phyloP scores from a whole-genome alignment of 1,140 invertebrate genomes.

The Neoseiulus cucumeris region DNA sequence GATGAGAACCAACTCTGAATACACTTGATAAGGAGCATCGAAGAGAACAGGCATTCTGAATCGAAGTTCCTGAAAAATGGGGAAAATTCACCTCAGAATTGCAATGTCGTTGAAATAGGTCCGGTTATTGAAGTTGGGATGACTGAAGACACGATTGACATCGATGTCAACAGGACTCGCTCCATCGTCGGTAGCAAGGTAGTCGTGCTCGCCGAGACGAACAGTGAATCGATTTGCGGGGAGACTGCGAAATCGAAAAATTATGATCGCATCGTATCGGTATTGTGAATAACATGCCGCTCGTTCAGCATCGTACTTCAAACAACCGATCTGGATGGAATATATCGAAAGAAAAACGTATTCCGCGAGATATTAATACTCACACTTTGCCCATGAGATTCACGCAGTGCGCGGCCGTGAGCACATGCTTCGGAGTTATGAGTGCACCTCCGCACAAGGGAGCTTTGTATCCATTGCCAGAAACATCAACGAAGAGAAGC shows the following conservation, averaged over 20 bases:
- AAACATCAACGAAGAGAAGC: background rate
- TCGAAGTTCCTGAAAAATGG: too few relatives aligned
- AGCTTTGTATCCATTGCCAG: slow-evolving; percentile 2
- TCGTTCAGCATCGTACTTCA: too few relatives aligned
- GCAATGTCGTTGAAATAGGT: slow-evolving; percentile 26
- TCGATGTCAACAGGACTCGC: slow-evolving; percentile 16
- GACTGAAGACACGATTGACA: slow-evolving; percentile 12
- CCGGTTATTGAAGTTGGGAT: slow-evolving; percentile 20
- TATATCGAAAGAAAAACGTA: too few relatives aligned
- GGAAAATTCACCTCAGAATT: slow-evolving; percentile 18
- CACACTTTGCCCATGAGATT: slow-evolving; percentile 7
- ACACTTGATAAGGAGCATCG: too few relatives aligned
- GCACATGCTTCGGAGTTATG: slow-evolving; percentile 37
- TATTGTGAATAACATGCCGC: too few relatives aligned
- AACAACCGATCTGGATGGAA: too few relatives aligned
- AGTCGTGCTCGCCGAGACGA: slow-evolving; percentile 25
- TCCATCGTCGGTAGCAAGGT: slow-evolving; percentile 19
- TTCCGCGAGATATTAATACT: background rate
- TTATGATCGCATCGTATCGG: too few relatives aligned
- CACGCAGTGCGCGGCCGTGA: slow-evolving; percentile 49
- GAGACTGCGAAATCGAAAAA: background rate
- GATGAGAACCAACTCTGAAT: too few relatives aligned
- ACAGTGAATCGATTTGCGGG: slow-evolving; percentile 16
- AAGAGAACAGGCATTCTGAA: too few relatives aligned
- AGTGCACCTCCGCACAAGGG: slow-evolving; percentile 39